Percentiles rank a stretch among this genome's conserved stretches.
Conservation (phyloP, 2,888 invertebrate genomes). For the Calameuta filiformis region DNA sequence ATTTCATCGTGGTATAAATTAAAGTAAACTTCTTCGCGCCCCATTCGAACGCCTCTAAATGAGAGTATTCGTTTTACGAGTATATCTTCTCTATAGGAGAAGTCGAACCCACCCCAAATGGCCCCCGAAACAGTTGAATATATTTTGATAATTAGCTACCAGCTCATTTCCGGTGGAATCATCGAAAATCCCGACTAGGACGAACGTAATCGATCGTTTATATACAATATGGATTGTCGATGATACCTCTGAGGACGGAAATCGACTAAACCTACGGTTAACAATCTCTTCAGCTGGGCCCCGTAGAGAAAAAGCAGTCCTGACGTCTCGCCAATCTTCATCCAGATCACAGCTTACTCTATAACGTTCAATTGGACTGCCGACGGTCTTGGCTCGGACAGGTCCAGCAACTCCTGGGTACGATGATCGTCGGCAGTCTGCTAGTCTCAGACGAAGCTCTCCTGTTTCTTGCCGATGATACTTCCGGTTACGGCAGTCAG, state of each 20-base stretch:
- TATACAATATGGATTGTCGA: not conserved
- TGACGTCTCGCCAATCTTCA: not conserved
- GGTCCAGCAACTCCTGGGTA: not conserved
- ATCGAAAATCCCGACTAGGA: not conserved
- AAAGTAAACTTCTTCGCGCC: not conserved
- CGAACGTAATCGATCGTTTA: not conserved
- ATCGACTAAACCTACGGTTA: not conserved
- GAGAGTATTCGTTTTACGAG: not conserved
- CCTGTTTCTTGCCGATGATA: constrained; percentile 49
- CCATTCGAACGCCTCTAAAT: not conserved
- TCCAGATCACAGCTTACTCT: not conserved
- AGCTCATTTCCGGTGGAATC: not conserved
- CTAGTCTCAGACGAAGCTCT: constrained; percentile 53
- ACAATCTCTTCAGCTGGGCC: not conserved
- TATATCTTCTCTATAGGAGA: not conserved
- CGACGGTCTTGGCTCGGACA: not conserved
- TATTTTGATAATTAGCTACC: not conserved
- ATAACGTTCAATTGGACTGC: not conserved
- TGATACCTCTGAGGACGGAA: not conserved
- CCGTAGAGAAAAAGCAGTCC: not conserved
- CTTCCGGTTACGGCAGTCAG: constrained; percentile 44
- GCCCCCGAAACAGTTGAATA: not conserved
- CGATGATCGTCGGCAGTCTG: not conserved
- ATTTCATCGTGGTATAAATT: not conserved
- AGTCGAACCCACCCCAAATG: not conserved